A percentile compares a stretch with the other conserved stretches of the same genome.
phyloP scores from a whole-genome alignment of 2,113 vertebrate species.

The Aythya baeri region DNA sequence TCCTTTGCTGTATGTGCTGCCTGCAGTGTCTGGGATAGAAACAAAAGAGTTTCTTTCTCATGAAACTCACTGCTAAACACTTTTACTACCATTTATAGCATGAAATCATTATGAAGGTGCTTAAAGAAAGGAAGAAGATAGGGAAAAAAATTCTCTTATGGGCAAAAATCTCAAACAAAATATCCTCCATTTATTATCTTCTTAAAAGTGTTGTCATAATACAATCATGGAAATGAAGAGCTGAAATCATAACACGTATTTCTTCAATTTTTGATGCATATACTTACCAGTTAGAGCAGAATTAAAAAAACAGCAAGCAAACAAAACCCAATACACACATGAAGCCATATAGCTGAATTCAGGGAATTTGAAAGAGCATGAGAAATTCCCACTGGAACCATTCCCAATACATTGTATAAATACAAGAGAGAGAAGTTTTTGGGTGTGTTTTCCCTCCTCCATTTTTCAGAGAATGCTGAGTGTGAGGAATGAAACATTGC shows the following conservation, averaged over 20 bases:
- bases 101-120: constrained; percentile 8
- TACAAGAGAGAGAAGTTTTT: constrained; percentile 61
- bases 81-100: neutral
- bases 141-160: constrained; percentile 1
- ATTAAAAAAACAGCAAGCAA: neutral
- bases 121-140: neutral
- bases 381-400: constrained; percentile 77
- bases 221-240: constrained; percentile 64
- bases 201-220: constrained; percentile 62
- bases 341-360: constrained; percentile 47
- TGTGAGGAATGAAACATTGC: constrained; percentile 51
- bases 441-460: constrained; percentile 7
- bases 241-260: constrained; percentile 57
- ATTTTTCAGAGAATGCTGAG: constrained; percentile 55
- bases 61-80: neutral
- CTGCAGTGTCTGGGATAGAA: neutral
- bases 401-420: constrained; percentile 74
- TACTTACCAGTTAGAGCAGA: constrained; percentile 56
- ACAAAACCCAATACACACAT: neutral
- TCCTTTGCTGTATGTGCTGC: neutral
- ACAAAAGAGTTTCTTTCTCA: constrained; percentile 1
- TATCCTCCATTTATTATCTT: constrained; percentile 47
- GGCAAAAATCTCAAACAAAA: constrained; percentile 26
- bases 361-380: constrained; percentile 78
- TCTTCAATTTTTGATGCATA: constrained; percentile 66